Percentiles rank a stretch among this genome's conserved stretches.
phyloP scores from a whole-genome alignment of 2,797 vertebrate genomes.

The Phataginus tricuspis region DNA sequence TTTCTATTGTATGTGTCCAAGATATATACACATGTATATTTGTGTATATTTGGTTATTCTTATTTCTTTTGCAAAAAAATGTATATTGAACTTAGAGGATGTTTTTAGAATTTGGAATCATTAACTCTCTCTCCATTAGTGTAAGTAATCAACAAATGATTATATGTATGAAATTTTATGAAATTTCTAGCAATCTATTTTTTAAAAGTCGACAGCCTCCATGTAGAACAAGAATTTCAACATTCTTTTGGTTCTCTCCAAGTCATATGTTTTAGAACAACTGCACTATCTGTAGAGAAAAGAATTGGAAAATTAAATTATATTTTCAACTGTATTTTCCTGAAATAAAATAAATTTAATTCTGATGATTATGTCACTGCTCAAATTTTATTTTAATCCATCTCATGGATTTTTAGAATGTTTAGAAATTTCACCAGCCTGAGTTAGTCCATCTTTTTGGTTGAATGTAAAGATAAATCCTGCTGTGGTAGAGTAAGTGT shows the following conservation, averaged over 20 bases:
- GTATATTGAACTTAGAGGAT: not conserved
- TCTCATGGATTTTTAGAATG: not conserved
- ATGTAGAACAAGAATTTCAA: not conserved
- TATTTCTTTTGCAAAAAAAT: not conserved
- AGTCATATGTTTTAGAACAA: not conserved
- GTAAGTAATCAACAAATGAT: not conserved
- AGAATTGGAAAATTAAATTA: not conserved
- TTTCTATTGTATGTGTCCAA: not conserved
- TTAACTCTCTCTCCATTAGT: not conserved
- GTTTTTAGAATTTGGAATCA: not conserved
- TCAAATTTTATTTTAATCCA: slow-evolving; percentile 23
- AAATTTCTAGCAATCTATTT: not conserved
- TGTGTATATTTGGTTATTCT: not conserved
- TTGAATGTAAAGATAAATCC: slow-evolving; percentile 14
- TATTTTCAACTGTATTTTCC: not conserved
- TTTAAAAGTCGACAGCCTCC: not conserved
- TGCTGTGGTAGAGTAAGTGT: not conserved
- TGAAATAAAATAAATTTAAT: not conserved
- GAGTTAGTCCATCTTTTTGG: not conserved
- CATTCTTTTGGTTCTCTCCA: not conserved
- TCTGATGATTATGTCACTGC: not conserved
- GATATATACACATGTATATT: not conserved
- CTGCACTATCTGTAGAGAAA: not conserved
- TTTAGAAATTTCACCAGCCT: not conserved
- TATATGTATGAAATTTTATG: not conserved